A percentile compares a stretch with the other conserved stretches of the same genome.
Conservation (phyloP, 2,113 vertebrate genomes). For the Oryzias celebensis region DNA sequence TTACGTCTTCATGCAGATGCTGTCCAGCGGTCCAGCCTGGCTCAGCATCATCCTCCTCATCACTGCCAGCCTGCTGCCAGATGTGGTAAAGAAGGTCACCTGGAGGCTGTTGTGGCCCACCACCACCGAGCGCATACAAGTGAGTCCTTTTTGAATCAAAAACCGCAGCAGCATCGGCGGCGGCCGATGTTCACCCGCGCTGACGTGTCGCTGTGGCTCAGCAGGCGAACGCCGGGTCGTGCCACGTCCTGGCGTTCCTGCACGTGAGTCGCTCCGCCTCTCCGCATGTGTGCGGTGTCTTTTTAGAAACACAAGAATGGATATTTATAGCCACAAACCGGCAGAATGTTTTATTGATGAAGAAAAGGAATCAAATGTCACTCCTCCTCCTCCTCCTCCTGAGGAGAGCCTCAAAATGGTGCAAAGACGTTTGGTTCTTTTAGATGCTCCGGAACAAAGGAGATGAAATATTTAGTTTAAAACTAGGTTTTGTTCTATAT, state of each 20-base stretch:
- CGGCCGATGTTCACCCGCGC: neutral
- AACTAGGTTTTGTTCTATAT: too few relatives aligned
- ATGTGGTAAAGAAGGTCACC: conserved; percentile 92
- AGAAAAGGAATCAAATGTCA: neutral
- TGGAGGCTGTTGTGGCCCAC: conserved; percentile 92
- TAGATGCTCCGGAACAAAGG: too few relatives aligned
- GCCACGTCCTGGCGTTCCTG: conserved; percentile 50
- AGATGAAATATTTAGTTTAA: too few relatives aligned
- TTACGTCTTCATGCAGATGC: conserved; percentile 97
- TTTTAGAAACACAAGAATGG: neutral
- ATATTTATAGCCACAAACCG: neutral
- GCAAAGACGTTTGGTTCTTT: neutral
- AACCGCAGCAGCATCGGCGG: too few relatives aligned
- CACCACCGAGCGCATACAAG: conserved; percentile 92
- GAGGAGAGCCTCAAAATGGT: neutral
- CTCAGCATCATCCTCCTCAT: conserved; percentile 91
- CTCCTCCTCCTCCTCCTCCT: neutral
- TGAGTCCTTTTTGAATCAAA: conserved; percentile 45
- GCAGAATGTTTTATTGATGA: conserved; percentile 6
- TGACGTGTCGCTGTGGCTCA: conserved; percentile 36
- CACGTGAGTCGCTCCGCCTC: conserved; percentile 59
- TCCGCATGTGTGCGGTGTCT: conserved; percentile 32
- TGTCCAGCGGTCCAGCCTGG: conserved; percentile 95
- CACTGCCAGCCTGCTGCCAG: conserved; percentile 90
- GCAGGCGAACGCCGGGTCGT: conserved; percentile 59